phyloP scores from a whole-genome alignment of 2,888 invertebrate genomes.

The Schizaphis graminum region DNA sequence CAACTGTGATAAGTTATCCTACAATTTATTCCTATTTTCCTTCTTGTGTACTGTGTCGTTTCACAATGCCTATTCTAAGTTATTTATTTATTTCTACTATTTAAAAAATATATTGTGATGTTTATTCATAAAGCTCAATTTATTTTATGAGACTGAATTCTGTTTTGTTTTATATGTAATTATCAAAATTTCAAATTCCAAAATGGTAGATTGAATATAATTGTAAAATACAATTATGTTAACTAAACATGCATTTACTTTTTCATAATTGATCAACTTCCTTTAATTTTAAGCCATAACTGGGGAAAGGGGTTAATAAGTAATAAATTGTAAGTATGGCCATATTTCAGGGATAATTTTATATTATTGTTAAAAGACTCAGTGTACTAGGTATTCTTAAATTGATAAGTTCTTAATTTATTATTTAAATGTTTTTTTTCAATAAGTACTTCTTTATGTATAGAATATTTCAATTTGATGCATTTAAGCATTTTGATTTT shows the following conservation, averaged over 20 bases:
- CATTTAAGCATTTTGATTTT: too few species aligned
- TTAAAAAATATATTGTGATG: constrained; percentile 56
- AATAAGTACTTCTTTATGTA: too few species aligned
- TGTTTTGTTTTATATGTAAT: constrained; percentile 32
- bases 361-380: not conserved
- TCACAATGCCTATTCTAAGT: not conserved
- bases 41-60: constrained; percentile 28
- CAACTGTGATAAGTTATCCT: constrained; percentile 35
- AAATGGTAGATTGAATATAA: constrained; percentile 19
- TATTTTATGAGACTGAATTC: constrained; percentile 50
- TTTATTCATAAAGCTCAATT: constrained; percentile 47
- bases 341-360: not conserved
- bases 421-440: too few species aligned
- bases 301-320: not conserved
- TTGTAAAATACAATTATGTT: constrained; percentile 36
- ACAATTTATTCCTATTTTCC: constrained; percentile 15
- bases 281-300: not conserved
- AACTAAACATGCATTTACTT: not conserved
- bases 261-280: not conserved
- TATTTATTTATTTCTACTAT: constrained; percentile 10
- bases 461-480: too few species aligned
- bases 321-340: not conserved
- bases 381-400: not conserved
- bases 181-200: not conserved
- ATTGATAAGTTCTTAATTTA: too few species aligned